Evolutionary conservation across 2,797 vertebrate species (phyloP), one percentile per base, ranked within the genome.

Genomic region (Peromyscus nudipes): DNA sequence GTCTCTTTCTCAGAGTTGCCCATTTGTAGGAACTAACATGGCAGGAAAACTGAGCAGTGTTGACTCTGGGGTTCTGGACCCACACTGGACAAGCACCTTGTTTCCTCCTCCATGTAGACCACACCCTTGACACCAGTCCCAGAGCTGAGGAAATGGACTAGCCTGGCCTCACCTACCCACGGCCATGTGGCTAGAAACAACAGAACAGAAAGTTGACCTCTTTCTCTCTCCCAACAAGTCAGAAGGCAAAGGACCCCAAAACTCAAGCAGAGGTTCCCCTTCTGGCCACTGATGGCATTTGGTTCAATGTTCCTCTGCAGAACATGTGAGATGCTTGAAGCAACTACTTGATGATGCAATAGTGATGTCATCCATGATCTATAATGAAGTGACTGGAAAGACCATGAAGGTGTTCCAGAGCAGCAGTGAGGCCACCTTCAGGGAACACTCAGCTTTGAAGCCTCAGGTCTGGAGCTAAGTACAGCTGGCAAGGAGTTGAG

Each of bases 71-170:
- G 34, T 9, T 71, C 10, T 4, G 8, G 23, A 25, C 7, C 31
- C 4, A 6, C 43, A 37, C 64, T 29, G 3, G 4, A 14, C 21
- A 23, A 55, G 52, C 1, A 19, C 3, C 1, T 0, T 0, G 4
- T 52, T 29, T 71, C 46, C 60, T 92, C 8, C 0, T 34, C 55
- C 2, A 8, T 17, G 4, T 57, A 55, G 29, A 52, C 57, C 43
- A 49, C 21, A 5, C 0, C 19, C 37, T 65, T 40, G n/a, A 21
- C 0, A 1, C 19, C 25, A 34, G 11, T 27, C 27, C 27, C 29
- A 16, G 19, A 17, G 62, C 17, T 14, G 34, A 49, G 60, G 31
- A 75, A 87, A 23, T 67, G 60, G 65, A 57, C 4, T 4, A 23
- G 0, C 6, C 29, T 31, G 40, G 13, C 13, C 46, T 69, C 55